Evolutionary conservation across 2,797 vertebrate species (phyloP), one percentile per base, ranked within the genome.

Genomic region (Sternarchorhynchus goeldii): DNA sequence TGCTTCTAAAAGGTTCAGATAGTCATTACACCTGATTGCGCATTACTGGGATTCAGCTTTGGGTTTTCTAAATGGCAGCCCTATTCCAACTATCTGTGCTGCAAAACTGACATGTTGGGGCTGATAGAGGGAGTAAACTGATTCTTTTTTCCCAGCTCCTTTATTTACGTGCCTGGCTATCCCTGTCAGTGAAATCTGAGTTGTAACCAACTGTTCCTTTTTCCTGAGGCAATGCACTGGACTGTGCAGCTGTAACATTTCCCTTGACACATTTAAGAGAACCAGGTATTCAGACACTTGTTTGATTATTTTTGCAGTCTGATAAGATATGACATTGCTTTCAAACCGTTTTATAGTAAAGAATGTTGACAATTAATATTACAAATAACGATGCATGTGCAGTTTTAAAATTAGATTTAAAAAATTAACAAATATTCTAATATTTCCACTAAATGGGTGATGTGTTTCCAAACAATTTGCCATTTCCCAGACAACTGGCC

Each of bases 31-130:
- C 31, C 32, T 36, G n/a, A 6, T n/a, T 39, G 36, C 34, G 39
- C 17, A 64, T 25, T 64, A 34, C 10, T 64, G 32, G 7, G 62
- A 5, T n/a, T n/a, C 56, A 5, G 12, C 62, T 56, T 34, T 64
- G 20, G 45, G 21, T 67, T 75, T 56, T 75, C 62, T n/a, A 56
- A 75, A 75, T 75, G 21, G 32, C 73, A 66, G 50, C 62, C 10
- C n/a, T 56, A 56, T 21, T 50, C 45, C 45, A 50, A 50, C 12
- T 12, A 50, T 50, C 45, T 50, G 45, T 12, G 34, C 55, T 75
- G 50, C 45, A 55, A 65, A 75, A 36, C 62, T 57, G 62, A 39
- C 73, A 75, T 50, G 39, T 21, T 58, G 56, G 66, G 62, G 14
- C 7, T 41, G 50, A 57, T 62, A 64, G 62, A 75, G 64, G 39